Evolutionary conservation across 2,113 vertebrate species (phyloP).

Genomic region (Aepyceros melampus): DNA sequence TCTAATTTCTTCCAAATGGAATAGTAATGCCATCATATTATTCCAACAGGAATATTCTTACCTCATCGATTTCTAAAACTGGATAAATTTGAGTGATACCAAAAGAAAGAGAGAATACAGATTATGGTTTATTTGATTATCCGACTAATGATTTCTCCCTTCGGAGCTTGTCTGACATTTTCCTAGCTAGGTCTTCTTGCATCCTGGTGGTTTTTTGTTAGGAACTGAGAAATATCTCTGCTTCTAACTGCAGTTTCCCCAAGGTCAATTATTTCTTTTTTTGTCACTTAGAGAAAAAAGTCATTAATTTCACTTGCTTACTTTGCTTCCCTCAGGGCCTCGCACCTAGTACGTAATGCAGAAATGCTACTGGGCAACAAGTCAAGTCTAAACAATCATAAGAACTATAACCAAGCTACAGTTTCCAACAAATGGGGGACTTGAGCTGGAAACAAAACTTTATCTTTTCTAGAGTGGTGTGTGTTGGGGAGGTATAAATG

Average conservation of each 20-base stretch:
- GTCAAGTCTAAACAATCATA: not conserved
- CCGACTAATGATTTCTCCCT: not conserved
- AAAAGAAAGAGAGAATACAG: not conserved
- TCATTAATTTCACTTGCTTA: not conserved
- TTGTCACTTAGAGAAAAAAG: not conserved
- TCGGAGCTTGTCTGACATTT: not conserved
- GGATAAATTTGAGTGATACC: not conserved
- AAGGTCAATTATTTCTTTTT: not conserved
- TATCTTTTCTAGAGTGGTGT: not conserved
- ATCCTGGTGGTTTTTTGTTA: constrained; percentile 9
- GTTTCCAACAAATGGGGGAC: not conserved
- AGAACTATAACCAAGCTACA: not conserved
- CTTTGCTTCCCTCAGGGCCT: not conserved
- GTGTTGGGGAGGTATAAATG: not conserved
- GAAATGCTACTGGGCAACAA: not conserved
- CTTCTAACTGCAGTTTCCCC: not conserved
- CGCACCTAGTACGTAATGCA: not conserved
- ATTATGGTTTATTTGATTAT: not conserved
- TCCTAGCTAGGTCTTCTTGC: not conserved
- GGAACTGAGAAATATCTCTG: not conserved
- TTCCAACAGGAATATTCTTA: not conserved
- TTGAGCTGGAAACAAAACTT: not conserved
- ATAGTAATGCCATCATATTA: not conserved
- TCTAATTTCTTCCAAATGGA: not conserved
- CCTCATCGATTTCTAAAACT: constrained; percentile 12